phyloP scores from a whole-genome alignment of 2,888 invertebrate species.

The Panopea generosa region DNA sequence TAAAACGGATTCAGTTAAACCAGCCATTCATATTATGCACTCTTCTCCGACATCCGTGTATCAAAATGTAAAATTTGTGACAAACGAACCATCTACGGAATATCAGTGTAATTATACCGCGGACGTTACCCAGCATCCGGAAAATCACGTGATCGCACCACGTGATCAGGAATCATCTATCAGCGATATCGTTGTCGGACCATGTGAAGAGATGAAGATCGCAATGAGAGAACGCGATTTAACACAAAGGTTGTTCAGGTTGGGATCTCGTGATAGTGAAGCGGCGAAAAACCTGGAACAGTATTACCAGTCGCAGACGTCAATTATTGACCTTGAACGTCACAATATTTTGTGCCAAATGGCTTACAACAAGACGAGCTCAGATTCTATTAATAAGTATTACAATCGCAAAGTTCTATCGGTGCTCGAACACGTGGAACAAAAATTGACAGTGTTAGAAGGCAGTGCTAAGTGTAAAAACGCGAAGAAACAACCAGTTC shows the following conservation, averaged over 20 bases:
- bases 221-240: constrained; percentile 55
- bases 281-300: constrained; percentile 43
- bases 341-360: constrained; percentile 59
- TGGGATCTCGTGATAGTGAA: constrained; percentile 25
- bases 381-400: constrained; percentile 52
- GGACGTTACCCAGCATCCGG: not conserved
- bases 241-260: constrained; percentile 40
- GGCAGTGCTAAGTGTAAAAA: constrained; percentile 14
- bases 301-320: constrained; percentile 57
- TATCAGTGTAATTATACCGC: constrained; percentile 1
- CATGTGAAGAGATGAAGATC: constrained; percentile 53
- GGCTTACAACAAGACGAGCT: constrained; percentile 45
- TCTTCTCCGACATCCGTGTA: constrained; percentile 25
- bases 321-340: constrained; percentile 58
- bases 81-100: not conserved
- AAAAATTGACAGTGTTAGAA: constrained; percentile 41
- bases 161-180: not conserved
- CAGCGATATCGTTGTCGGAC: not conserved
- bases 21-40: constrained; percentile 17
- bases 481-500: constrained; percentile 4
- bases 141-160: not conserved
- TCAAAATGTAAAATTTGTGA: constrained; percentile 19
- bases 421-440: constrained; percentile 51
- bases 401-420: constrained; percentile 55
- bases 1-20: constrained; percentile 1